Conservation (phyloP, 2,113 vertebrate genomes). For the Apodemus sylvaticus region DNA sequence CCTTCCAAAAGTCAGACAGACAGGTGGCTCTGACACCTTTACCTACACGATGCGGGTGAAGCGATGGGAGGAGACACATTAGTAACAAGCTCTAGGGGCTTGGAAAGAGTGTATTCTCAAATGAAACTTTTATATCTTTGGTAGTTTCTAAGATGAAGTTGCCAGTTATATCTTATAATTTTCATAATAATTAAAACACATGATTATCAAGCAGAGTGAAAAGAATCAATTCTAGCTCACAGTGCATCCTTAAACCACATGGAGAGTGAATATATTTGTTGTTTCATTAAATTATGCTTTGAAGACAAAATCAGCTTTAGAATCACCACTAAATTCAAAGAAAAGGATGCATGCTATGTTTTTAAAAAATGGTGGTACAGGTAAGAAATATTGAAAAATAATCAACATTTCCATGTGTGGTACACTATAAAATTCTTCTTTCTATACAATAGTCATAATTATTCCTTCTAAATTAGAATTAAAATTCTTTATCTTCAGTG, state of each 20-base stretch:
- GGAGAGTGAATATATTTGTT: neutral
- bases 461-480: constrained; percentile 44
- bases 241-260: neutral
- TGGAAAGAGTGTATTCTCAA: neutral
- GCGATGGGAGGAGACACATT: neutral
- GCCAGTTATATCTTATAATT: neutral
- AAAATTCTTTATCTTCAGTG: constrained; percentile 51
- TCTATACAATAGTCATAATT: neutral
- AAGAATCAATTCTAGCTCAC: neutral
- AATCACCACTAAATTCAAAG: neutral
- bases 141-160: neutral
- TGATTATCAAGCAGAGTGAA: neutral
- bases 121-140: neutral
- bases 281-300: constrained; percentile 8
- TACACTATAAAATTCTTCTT: neutral
- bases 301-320: constrained; percentile 14
- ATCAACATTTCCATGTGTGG: neutral
- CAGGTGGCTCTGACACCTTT: neutral
- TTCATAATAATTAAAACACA: constrained; percentile 14
- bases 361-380: neutral
- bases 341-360: neutral
- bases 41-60: neutral
- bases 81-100: neutral
- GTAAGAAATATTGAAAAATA: neutral
- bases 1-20: neutral